phyloP scores from a whole-genome alignment of 2,888 invertebrate genomes.

The Eucriotettix oculatus region DNA sequence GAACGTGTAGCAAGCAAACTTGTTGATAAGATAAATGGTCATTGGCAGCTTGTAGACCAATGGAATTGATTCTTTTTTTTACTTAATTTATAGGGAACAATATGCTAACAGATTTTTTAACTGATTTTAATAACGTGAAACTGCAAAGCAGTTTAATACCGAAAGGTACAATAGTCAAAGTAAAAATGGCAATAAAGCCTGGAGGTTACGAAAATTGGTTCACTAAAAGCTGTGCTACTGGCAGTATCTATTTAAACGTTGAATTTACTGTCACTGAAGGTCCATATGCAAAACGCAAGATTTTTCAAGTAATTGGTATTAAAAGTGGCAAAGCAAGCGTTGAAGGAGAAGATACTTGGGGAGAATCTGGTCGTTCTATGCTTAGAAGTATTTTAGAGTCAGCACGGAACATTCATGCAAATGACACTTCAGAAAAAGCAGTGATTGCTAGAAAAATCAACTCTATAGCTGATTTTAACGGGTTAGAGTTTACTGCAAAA shows the following conservation, averaged over 20 bases:
- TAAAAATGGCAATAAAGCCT: neutral
- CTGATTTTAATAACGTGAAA: neutral
- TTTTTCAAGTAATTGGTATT: neutral
- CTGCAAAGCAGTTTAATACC: too few species aligned
- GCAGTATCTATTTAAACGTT: neutral
- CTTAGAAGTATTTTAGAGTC: neutral
- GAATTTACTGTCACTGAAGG: neutral
- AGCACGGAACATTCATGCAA: neutral
- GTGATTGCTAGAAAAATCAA: neutral
- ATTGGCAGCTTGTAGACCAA: neutral
- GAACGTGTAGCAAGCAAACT: neutral
- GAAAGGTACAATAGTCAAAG: neutral
- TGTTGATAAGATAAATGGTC: neutral
- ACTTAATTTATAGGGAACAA: neutral
- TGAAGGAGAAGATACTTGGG: neutral
- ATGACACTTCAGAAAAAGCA: neutral
- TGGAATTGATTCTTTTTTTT: neutral
- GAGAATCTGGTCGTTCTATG: neutral
- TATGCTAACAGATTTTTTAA: neutral
- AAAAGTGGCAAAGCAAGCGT: neutral
- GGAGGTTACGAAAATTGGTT: neutral
- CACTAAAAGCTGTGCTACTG: neutral
- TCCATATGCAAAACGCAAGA: neutral
- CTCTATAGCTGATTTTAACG: neutral
- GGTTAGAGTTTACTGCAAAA: neutral